Conservation (phyloP, 1,140 invertebrate species). For the Babylonia areolata region DNA sequence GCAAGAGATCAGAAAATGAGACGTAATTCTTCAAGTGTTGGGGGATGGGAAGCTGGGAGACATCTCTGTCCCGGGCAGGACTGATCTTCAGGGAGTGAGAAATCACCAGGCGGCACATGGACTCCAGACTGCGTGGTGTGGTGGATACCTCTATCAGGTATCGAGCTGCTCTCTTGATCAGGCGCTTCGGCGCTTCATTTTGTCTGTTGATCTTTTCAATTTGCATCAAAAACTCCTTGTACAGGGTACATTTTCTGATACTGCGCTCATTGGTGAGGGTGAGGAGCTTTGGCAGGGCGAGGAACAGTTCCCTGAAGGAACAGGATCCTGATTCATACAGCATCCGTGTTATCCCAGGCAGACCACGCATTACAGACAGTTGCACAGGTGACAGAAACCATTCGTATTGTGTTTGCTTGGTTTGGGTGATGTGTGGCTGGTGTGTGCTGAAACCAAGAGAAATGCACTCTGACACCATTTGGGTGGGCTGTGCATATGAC, state of each 20-base stretch:
- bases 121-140: constrained; percentile 2
- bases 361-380: not conserved
- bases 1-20: not conserved
- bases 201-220: not conserved
- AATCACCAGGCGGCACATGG: constrained; percentile 16
- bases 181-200: too few relatives aligned
- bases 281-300: not conserved
- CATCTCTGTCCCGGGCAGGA: not conserved
- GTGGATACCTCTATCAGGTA: not conserved
- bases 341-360: not conserved
- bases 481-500: not conserved
- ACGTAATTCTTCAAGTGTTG: not conserved
- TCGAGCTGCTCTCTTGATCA: not conserved
- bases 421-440: not conserved
- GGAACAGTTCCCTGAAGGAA: not conserved
- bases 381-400: not conserved
- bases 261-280: not conserved
- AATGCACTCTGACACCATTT: not conserved
- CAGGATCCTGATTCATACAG: not conserved
- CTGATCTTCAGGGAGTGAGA: not conserved
- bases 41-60: not conserved
- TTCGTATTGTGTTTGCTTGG: not conserved
- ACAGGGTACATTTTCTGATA: not conserved
- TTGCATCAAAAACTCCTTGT: not conserved
- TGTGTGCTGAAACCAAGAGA: not conserved